These are phyloP conservation scores for Spodoptera picta DNA, from an alignment of 2,888 invertebrate species.

Conservation along the genomic window DNA sequence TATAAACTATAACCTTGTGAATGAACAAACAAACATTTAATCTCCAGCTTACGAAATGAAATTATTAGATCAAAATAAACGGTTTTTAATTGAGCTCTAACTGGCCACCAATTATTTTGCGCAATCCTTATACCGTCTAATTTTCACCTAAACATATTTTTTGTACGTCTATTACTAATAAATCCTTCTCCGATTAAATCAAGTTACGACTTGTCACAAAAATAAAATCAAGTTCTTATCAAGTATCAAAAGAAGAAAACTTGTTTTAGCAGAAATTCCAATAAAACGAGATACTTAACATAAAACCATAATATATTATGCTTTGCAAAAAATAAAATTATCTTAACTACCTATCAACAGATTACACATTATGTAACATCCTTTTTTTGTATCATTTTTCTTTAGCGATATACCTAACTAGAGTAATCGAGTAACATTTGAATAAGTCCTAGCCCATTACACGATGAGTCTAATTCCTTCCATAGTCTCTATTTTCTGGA, in stretches of 20 bases:
- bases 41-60: conserved; percentile 45
- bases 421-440: conserved; percentile 16
- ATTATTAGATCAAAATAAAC: conserved; percentile 58
- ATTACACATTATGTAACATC: conserved; percentile 24
- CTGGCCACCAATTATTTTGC: conserved; percentile 31
- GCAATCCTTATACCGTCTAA: conserved; percentile 21
- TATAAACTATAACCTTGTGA: conserved; percentile 52
- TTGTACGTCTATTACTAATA: not conserved
- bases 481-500: conserved; percentile 67
- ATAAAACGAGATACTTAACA: conserved; percentile 49
- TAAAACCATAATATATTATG: conserved; percentile 49
- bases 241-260: conserved; percentile 22
- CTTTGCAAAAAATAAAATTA: conserved; percentile 35
- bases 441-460: conserved; percentile 7
- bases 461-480: conserved; percentile 49
- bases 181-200: conserved; percentile 3
- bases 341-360: conserved; percentile 27
- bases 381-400: conserved; percentile 27
- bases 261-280: conserved; percentile 33
- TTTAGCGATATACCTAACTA: conserved; percentile 13
- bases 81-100: conserved; percentile 54
- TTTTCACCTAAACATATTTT: not conserved
- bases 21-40: conserved; percentile 49
- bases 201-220: not conserved
- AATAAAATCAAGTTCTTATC: conserved; percentile 17